Percentiles rank a stretch among this genome's conserved stretches.
phyloP scores from a whole-genome alignment of 2,888 invertebrate genomes.

The Caradrina clavipalpis region DNA sequence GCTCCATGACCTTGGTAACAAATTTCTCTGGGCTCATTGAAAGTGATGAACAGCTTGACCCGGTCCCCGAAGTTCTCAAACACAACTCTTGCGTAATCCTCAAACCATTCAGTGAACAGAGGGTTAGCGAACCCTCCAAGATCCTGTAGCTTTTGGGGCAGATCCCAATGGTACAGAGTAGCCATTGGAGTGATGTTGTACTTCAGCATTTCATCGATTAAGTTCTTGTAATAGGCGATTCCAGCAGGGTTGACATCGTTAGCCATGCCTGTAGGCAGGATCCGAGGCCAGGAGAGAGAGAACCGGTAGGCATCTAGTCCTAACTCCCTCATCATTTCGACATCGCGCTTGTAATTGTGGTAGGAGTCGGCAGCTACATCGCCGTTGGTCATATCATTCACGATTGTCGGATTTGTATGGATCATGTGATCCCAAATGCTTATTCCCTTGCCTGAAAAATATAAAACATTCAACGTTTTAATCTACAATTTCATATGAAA shows the following conservation, averaged over 20 bases:
- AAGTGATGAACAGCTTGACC: slow-evolving; percentile 70
- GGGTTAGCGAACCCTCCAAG: slow-evolving; percentile 75
- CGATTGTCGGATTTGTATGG: slow-evolving; percentile 69
- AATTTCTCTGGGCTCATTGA: slow-evolving; percentile 87
- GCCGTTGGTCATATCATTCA: slow-evolving; percentile 83
- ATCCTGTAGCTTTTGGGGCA: slow-evolving; percentile 77
- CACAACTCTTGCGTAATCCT: slow-evolving; percentile 84
- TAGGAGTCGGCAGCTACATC: slow-evolving; percentile 91
- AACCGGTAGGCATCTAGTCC: slow-evolving; percentile 88
- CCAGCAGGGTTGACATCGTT: slow-evolving; percentile 90
- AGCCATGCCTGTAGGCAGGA: slow-evolving; percentile 90
- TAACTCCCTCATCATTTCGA: slow-evolving; percentile 82
- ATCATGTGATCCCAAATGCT: slow-evolving; percentile 75
- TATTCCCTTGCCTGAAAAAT: slow-evolving; percentile 70
- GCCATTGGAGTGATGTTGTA: slow-evolving; percentile 91
- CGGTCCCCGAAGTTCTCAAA: slow-evolving; percentile 85
- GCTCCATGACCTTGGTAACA: slow-evolving; percentile 84
- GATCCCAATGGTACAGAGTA: slow-evolving; percentile 89
- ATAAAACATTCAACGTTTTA: too few relatives aligned
- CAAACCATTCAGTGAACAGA: slow-evolving; percentile 83
- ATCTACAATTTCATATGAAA: too few relatives aligned
- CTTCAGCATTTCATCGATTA: slow-evolving; percentile 91
- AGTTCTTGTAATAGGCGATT: slow-evolving; percentile 92
- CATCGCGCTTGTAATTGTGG: slow-evolving; percentile 90
- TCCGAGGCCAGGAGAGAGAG: slow-evolving; percentile 92